phyloP scores from a whole-genome alignment of 2,797 vertebrate genomes.

The Lindbergichthys nudifrons region DNA sequence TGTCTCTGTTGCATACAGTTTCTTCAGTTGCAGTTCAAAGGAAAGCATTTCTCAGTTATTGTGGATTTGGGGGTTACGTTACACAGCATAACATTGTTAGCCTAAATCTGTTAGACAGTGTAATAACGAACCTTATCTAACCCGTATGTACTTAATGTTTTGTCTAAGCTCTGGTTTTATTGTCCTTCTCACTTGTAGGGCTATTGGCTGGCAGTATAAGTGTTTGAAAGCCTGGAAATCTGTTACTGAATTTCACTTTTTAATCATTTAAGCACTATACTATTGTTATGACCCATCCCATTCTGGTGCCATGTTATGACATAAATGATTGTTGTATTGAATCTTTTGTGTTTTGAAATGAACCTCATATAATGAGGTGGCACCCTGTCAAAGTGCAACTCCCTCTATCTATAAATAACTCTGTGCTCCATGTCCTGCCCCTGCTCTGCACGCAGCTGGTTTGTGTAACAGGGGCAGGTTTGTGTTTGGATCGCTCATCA shows the following conservation, averaged over 20 bases:
- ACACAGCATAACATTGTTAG: slow-evolving; percentile 17
- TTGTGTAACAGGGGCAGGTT: slow-evolving; percentile 71
- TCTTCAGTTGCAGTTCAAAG: too few relatives aligned
- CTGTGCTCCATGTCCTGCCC: slow-evolving; percentile 59
- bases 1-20: slow-evolving; percentile 59
- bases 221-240: slow-evolving; percentile 14
- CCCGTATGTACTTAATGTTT: slow-evolving; percentile 5
- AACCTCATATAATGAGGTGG: slow-evolving; percentile 52
- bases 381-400: slow-evolving; percentile 65
- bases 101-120: slow-evolving; percentile 1
- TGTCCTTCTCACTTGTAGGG: not conserved
- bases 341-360: slow-evolving; percentile 41
- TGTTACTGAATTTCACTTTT: slow-evolving; percentile 2
- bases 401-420: slow-evolving; percentile 77
- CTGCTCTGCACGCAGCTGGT: slow-evolving; percentile 59
- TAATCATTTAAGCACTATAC: not conserved
- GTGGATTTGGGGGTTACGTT: slow-evolving; percentile 35
- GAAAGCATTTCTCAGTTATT: slow-evolving; percentile 31
- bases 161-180: slow-evolving; percentile 9
- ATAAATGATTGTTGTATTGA: slow-evolving; percentile 21
- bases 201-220: not conserved
- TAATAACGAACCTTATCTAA: slow-evolving; percentile 6
- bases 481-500: slow-evolving; percentile 61
- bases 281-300: not conserved
- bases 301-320: slow-evolving; percentile 19